Base-by-base conservation (phyloP, 2,113 vertebrate genomes). In the Ramphastos sulfuratus region DNA sequence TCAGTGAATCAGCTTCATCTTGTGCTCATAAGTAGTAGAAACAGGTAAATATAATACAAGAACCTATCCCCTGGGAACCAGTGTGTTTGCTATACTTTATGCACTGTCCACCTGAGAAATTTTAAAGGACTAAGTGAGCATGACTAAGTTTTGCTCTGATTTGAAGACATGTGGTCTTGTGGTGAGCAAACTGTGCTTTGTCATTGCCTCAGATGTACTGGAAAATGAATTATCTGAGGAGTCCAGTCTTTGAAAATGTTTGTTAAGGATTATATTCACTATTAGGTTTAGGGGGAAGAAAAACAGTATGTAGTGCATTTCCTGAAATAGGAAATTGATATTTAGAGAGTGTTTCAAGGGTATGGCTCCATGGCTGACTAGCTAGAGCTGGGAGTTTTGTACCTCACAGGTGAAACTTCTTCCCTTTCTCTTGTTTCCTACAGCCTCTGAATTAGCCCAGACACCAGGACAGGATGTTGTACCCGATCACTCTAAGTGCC, bases 381-480 rank as follows among this genome's bases (percentile, higher is more conserved):
- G 24, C 11, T 35, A 52, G 18, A 82, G 42, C n/a, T 87, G 30
- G 31, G 37, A 74, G 48, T 74, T 85, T 81, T 70, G 20, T 85
- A 55, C 24, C 18, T 78, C 44, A 78, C 6, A 14, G 28, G 8
- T 82, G 73, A 84, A 87, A 85, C 27, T 81, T 65, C 13, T 71
- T 87, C 21, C 23, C 10, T 78, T 76, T 6, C 2, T 16, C 20
- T 27, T 28, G 0, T 89, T 50, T 95, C 54, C 88, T 93, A 19
- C 82, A 99, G 99, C 99, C 12, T 98, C 98, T 63, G 98, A 99
- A 95, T 96, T 98, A 97, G 99, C 99, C 50, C 98, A 97, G 55
- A 98, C 98, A 15, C 98, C 98, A 11, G 97, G 97, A 66, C 98
- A 98, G 95, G 98, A 65, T 33, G 97, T 97, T 66, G 96, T 82